Evolutionary conservation across 2,797 vertebrate genomes (phyloP).

Genomic region (Schizopygopsis pylzovi): DNA sequence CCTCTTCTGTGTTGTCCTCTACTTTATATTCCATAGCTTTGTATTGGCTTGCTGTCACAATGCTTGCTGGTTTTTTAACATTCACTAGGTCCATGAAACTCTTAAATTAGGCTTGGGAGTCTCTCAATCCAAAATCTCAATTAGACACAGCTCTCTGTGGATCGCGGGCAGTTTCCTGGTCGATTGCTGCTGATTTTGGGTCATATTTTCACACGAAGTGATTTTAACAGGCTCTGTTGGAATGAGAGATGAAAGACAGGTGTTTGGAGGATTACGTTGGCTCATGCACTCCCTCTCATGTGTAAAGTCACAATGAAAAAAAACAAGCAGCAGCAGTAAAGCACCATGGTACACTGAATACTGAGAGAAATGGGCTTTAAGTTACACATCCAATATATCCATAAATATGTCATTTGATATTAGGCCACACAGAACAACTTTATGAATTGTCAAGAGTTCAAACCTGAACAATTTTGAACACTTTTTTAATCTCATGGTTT

Average conservation of each 20-base stretch:
- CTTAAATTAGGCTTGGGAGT: conserved; percentile 2
- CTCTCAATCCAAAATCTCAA: conserved; percentile 10
- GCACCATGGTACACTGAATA: conserved; percentile 29
- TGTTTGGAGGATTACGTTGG: conserved; percentile 13
- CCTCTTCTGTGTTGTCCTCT: not conserved
- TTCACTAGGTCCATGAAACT: not conserved
- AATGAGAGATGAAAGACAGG: conserved; percentile 6
- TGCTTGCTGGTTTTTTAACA: conserved; percentile 14
- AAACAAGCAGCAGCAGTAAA: conserved; percentile 2
- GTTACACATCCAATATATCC: conserved; percentile 8
- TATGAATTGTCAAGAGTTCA: conserved; percentile 13
- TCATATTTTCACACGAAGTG: conserved; percentile 1
- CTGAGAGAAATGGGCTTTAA: conserved; percentile 25
- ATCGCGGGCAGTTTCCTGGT: conserved; percentile 6
- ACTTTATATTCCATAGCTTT: conserved; percentile 6
- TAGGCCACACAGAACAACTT: conserved; percentile 1
- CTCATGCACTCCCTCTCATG: conserved; percentile 18
- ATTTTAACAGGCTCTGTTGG: conserved; percentile 11
- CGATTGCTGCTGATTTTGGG: not conserved
- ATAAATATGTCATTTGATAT: conserved; percentile 6
- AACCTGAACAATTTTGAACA: conserved; percentile 6
- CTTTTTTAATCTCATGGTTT: not conserved
- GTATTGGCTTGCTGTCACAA: conserved; percentile 20
- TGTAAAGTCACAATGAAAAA: conserved; percentile 4
- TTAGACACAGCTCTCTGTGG: not conserved